phyloP scores from a whole-genome alignment of 2,113 vertebrate species.

The Piaya cayana region DNA sequence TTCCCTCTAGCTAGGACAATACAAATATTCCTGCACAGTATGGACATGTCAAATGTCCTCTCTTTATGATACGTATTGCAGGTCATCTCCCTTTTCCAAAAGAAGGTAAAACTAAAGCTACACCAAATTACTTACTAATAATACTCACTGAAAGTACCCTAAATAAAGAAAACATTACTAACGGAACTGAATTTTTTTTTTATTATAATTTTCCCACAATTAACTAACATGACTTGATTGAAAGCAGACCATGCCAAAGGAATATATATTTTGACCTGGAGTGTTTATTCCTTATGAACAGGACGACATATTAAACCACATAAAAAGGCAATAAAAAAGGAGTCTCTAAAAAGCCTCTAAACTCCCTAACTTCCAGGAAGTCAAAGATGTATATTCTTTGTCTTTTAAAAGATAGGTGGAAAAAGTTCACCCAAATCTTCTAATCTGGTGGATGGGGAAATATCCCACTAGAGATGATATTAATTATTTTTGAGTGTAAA shows the following conservation, averaged over 20 bases:
- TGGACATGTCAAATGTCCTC: neutral
- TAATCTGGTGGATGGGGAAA: fast-evolving
- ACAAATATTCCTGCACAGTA: neutral
- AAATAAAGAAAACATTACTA: neutral
- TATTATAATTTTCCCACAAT: neutral
- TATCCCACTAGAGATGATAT: neutral
- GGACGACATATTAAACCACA: neutral
- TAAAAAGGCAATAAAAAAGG: neutral
- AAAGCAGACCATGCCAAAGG: neutral
- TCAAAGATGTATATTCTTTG: neutral
- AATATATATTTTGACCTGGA: neutral
- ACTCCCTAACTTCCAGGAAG: fast-evolving
- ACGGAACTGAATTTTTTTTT: neutral
- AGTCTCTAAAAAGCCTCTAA: neutral
- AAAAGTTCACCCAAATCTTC: neutral
- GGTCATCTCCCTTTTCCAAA: neutral
- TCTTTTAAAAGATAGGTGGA: neutral
- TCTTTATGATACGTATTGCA: neutral
- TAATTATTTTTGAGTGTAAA: neutral
- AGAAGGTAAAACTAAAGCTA: neutral
- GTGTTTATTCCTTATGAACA: neutral
- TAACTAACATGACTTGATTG: neutral
- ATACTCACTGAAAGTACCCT: neutral
- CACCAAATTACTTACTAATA: neutral
- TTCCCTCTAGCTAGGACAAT: neutral